A percentile compares a stretch with the other conserved stretches of the same genome.
These are phyloP conservation scores for Trichopria drosophilae DNA, from an alignment of 2,888 invertebrate genomes.

Conservation along the genomic window DNA sequence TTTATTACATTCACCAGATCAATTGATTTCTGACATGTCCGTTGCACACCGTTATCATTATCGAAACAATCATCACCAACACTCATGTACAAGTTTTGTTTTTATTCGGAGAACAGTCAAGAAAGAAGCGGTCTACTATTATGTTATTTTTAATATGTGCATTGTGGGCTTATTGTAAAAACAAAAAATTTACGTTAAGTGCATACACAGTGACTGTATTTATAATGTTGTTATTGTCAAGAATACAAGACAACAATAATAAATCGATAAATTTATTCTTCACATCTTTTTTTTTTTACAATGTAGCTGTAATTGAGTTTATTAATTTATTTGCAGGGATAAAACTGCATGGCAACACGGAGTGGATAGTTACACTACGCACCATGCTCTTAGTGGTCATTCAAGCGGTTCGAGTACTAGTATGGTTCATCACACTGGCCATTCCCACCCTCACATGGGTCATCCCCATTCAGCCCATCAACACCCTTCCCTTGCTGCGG, in stretches of 20 bases:
- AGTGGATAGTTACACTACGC: conserved; percentile 55
- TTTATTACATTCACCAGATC: too few species aligned
- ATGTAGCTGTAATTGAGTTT: background rate
- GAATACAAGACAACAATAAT: background rate
- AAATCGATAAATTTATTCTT: background rate
- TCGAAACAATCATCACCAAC: too few species aligned
- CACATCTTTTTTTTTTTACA: background rate
- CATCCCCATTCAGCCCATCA: conserved; percentile 62
- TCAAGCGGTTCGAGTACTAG: conserved; percentile 50
- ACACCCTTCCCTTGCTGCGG: conserved; percentile 60
- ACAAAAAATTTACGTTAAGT: too few species aligned
- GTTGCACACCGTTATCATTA: too few species aligned
- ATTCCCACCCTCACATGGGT: conserved; percentile 49
- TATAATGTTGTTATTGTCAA: background rate
- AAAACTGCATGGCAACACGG: conserved; percentile 57
- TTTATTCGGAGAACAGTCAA: too few species aligned
- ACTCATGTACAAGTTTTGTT: too few species aligned
- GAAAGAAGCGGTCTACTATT: too few species aligned
- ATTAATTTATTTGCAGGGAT: conserved; percentile 44
- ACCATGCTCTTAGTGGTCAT: conserved; percentile 53
- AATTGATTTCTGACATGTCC: too few species aligned
- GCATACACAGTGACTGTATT: too few species aligned
- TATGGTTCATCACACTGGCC: conserved; percentile 52
- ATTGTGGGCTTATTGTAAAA: too few species aligned
- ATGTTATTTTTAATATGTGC: too few species aligned